Conservation (phyloP, 2,113 vertebrate species). For the Ploceus nigricollis region DNA sequence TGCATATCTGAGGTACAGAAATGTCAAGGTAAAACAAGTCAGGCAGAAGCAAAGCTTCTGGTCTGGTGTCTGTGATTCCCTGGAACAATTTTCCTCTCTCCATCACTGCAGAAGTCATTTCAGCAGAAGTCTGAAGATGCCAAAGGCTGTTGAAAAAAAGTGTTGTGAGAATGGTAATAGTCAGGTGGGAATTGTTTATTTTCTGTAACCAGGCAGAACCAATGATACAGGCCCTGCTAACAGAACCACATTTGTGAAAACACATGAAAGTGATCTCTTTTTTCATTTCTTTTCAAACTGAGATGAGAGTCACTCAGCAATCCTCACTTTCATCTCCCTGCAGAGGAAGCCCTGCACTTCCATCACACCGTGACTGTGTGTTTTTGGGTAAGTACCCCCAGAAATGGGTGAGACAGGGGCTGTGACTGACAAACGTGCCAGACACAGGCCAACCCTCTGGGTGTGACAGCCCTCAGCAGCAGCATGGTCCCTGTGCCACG, state of each 20-base stretch:
- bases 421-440: neutral
- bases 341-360: neutral
- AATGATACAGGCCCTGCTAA: neutral
- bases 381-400: neutral
- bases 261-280: neutral
- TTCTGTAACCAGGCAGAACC: neutral
- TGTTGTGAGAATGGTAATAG: neutral
- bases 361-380: no score
- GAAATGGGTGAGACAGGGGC: neutral
- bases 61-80: neutral
- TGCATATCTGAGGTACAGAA: neutral
- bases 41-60: neutral
- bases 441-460: neutral
- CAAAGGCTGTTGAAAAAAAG: neutral
- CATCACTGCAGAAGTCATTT: neutral
- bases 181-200: neutral
- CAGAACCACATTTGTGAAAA: fast-evolving
- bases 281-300: neutral
- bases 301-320: neutral
- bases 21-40: neutral
- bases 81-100: neutral
- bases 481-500: fast-evolving
- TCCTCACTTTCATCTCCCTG: fast-evolving
- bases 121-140: neutral
- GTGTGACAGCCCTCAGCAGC: neutral